phyloP scores from a whole-genome alignment of 92 coral and sea anemone species.

The Palythoa grandis region DNA sequence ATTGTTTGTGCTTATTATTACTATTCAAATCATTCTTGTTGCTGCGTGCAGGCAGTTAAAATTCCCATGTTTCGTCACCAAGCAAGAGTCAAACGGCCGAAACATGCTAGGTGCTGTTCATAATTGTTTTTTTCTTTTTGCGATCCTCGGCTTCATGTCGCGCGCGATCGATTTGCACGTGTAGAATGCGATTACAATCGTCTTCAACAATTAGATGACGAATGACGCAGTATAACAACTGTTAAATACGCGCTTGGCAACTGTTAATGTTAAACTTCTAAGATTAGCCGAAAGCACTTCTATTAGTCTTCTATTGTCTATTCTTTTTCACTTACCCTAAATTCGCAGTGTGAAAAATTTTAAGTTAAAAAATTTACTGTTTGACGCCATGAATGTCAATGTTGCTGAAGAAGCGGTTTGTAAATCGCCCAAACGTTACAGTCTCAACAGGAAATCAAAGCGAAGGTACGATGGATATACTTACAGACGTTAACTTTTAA shows the following conservation, averaged over 20 bases:
- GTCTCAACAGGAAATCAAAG: slow-evolving; percentile 40
- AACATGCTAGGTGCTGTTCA: too few species aligned
- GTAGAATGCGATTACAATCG: not conserved
- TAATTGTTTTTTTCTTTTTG: too few species aligned
- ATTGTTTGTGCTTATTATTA: too few species aligned
- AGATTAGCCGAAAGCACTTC: not conserved
- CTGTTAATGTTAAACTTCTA: not conserved
- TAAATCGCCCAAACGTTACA: slow-evolving; percentile 46
- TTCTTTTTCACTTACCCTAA: not conserved
- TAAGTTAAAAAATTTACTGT: too few species aligned
- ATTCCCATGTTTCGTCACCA: too few species aligned
- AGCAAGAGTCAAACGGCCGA: too few species aligned
- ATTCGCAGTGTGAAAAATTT: not conserved
- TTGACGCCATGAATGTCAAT: slow-evolving; percentile 1
- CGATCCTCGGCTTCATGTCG: not conserved
- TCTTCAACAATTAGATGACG: slow-evolving; percentile 36
- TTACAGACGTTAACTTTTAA: not conserved
- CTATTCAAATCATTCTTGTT: too few species aligned
- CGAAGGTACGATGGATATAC: slow-evolving; percentile 7
- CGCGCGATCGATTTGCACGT: not conserved
- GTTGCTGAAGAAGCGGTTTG: not conserved
- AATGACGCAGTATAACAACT: slow-evolving; percentile 21
- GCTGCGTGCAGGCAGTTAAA: too few species aligned
- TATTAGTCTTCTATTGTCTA: not conserved
- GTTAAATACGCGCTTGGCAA: slow-evolving; percentile 41